These are phyloP conservation scores for Pseudanteris insignis DNA, from an alignment of 2,888 invertebrate genomes.

Conservation along the genomic window DNA sequence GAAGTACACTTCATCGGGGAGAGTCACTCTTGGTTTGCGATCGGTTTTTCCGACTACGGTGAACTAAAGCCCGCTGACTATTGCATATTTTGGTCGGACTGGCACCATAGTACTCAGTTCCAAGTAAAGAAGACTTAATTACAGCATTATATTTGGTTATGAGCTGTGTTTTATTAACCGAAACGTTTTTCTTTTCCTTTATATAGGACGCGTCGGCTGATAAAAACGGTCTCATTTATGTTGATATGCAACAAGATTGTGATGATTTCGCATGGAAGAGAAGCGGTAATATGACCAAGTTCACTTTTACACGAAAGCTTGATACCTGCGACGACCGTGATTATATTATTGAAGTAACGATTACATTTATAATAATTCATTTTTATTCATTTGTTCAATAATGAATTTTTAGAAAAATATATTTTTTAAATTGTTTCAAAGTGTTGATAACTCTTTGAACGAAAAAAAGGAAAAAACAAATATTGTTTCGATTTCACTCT, in stretches of 20 bases:
- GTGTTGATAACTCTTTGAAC: too few species aligned
- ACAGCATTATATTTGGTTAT: too few species aligned
- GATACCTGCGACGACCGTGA: constrained; percentile 85
- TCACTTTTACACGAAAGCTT: constrained; percentile 81
- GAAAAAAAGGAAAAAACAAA: too few species aligned
- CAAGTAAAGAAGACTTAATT: too few species aligned
- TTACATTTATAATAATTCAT: too few species aligned
- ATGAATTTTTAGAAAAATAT: too few species aligned
- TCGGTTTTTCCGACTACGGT: constrained; percentile 89
- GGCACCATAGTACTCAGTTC: constrained; percentile 71
- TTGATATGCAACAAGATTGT: constrained; percentile 82
- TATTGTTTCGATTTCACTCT: too few species aligned
- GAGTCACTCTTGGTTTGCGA: constrained; percentile 76
- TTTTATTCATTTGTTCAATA: too few species aligned
- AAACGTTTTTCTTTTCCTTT: too few species aligned
- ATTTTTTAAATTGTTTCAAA: too few species aligned
- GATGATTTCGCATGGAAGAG: constrained; percentile 69
- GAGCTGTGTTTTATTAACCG: too few species aligned
- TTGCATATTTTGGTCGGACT: constrained; percentile 82
- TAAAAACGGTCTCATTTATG: constrained; percentile 72
- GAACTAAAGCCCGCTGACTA: constrained; percentile 79
- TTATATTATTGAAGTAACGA: constrained; percentile 77
- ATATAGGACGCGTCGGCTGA: constrained; percentile 80
- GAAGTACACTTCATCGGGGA: constrained; percentile 60
- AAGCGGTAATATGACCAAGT: constrained; percentile 72